A percentile compares a stretch with the other conserved stretches of the same genome.
Conservation (phyloP, 1,140 invertebrate species). For the Palaemon carinicauda region DNA sequence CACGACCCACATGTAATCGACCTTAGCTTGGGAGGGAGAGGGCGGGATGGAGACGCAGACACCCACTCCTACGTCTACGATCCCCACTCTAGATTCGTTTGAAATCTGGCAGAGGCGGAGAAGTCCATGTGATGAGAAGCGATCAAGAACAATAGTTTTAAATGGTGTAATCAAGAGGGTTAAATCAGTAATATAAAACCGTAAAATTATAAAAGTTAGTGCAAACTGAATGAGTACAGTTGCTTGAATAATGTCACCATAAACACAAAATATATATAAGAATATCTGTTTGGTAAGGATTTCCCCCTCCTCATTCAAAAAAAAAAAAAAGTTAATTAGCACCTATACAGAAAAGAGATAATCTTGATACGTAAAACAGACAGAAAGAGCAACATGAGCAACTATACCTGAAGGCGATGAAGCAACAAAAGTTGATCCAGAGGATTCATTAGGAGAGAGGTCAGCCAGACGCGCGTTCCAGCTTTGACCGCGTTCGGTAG, state of each 20-base stretch:
- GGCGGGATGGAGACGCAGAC: not conserved
- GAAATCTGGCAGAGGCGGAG: constrained; percentile 9
- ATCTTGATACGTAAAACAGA: too few relatives aligned
- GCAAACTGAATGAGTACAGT: too few relatives aligned
- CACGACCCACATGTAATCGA: constrained; percentile 87
- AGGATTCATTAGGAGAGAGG: not conserved
- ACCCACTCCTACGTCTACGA: constrained; percentile 14
- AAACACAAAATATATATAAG: too few relatives aligned
- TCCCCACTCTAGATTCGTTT: not conserved
- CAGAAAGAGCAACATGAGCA: too few relatives aligned
- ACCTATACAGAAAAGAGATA: too few relatives aligned
- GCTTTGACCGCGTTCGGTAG: not conserved
- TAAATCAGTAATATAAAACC: too few relatives aligned
- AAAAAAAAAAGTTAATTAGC: too few relatives aligned
- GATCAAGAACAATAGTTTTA: not conserved
- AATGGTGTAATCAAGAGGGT: too few relatives aligned
- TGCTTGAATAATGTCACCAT: too few relatives aligned
- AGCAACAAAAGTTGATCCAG: not conserved
- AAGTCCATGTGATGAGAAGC: not conserved
- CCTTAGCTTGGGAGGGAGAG: not conserved
- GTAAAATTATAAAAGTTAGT: too few relatives aligned
- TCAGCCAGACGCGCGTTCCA: not conserved
- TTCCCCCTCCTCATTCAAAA: too few relatives aligned
- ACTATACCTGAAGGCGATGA: not conserved
- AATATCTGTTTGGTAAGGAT: too few relatives aligned